Base-by-base conservation (phyloP, 53 echinoderm and acorn worm species). In the Patiria pectinifera region DNA sequence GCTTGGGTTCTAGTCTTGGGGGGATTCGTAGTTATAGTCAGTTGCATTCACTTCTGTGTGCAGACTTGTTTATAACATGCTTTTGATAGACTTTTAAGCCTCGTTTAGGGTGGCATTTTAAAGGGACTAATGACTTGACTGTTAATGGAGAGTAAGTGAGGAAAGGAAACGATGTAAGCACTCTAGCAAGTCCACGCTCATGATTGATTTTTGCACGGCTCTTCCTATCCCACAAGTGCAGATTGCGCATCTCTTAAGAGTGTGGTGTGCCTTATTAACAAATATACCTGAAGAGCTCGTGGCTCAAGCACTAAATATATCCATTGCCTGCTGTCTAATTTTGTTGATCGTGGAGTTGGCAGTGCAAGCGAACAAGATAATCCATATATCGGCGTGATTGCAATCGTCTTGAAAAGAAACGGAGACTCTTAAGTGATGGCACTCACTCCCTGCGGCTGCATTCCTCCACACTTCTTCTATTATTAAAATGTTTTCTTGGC, bases 401-500 rank as follows among this genome's bases (percentile, higher is more conserved):
- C 80, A 80, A 90, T 90, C 90, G 44, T 90, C 80, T 80, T 81
- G 81, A 81, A 81, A 80, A 62, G 90, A 90, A 90, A 80, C 66
- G 25, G 81, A 80, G 90, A 81, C 80, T 80, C 78, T 45, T 90
- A 82, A 90, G 90, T 90, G 90, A 66, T 90, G 80, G 90, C 90
- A 81, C 90, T 90, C 47, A 23, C 70, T 80, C 81, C 90, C 90
- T 47, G 22, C 44, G 90, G 90, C 90, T 61, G 48, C 90, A 90
- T 90, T 90, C 90, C 90, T 80, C 69, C 90, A 90, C 90, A 80
- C 90, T 90, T 76, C 82, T 76, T 76, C 90, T 81, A 81, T 81
- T 90, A 90, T 90, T 90, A 58, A 80, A 81, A 90, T 90, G 90
- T 90, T 90, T 80, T 80, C 82, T 80, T 90, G 89, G 81, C 80